Evolutionary conservation across 2,888 invertebrate species (phyloP).

Genomic region (Syrista parreyssii): DNA sequence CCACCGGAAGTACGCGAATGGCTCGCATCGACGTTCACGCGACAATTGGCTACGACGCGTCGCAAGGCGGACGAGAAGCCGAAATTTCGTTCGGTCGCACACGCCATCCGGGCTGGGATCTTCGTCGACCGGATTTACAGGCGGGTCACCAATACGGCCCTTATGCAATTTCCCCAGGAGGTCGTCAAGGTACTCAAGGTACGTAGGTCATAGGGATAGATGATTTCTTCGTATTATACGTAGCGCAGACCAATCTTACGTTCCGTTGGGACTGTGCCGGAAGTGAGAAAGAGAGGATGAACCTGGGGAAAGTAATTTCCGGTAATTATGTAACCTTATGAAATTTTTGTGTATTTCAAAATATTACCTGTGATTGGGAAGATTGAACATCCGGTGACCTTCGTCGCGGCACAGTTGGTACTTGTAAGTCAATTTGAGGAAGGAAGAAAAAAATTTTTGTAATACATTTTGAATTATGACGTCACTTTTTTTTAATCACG

Average conservation of each 20-base stretch:
- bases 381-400: not conserved
- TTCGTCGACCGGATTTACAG: slow-evolving; percentile 96
- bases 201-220: slow-evolving; percentile 39
- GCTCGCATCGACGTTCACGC: slow-evolving; percentile 95
- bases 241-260: not conserved
- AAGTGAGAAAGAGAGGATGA: not conserved
- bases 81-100: slow-evolving; percentile 94
- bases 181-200: slow-evolving; percentile 90
- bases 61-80: slow-evolving; percentile 84
- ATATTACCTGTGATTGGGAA: not conserved
- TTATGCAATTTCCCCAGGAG: slow-evolving; percentile 90
- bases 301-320: not conserved
- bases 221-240: not conserved
- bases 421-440: not conserved
- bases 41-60: slow-evolving; percentile 84
- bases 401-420: not conserved
- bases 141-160: slow-evolving; percentile 79
- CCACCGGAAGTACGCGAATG: slow-evolving; percentile 97
- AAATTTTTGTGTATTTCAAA: not conserved
- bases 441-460: not conserved
- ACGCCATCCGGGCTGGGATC: slow-evolving; percentile 95
- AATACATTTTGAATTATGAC: not conserved
- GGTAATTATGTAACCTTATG: not conserved
- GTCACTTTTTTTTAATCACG: not conserved
- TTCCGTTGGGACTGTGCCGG: not conserved